These are phyloP conservation scores for Erpornis zantholeuca DNA, from an alignment of 2,113 vertebrate genomes.

Conservation along the genomic window DNA sequence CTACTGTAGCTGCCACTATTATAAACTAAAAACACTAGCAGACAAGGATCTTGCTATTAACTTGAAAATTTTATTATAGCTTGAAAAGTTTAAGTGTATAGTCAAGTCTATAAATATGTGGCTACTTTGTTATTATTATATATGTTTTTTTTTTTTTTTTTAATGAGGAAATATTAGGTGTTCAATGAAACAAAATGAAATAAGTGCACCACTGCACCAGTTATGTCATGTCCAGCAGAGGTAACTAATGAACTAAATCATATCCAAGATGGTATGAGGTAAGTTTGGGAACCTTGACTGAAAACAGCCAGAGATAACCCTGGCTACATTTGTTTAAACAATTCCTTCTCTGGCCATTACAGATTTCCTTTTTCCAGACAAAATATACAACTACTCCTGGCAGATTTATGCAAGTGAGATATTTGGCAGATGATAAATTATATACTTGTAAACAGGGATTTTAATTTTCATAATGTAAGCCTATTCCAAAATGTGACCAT, in stretches of 20 bases:
- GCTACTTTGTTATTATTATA: background rate
- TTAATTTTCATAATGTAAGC: background rate
- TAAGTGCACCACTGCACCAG: background rate
- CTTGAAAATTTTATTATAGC: background rate
- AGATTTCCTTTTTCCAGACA: background rate
- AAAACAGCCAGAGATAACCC: background rate
- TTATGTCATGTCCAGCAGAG: background rate
- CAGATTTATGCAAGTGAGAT: background rate
- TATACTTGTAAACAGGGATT: background rate
- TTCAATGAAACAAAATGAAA: background rate
- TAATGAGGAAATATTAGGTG: background rate
- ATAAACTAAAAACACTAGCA: background rate
- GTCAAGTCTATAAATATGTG: background rate
- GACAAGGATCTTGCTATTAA: background rate
- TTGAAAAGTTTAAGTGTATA: background rate
- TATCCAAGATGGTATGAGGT: background rate
- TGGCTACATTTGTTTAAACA: background rate
- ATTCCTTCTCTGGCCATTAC: background rate
- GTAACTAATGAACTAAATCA: background rate
- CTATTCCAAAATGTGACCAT: background rate
- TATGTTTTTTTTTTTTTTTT: background rate
- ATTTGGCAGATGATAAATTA: background rate
- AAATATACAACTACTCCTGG: background rate
- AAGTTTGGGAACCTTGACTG: background rate
- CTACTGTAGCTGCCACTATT: background rate